Percentiles rank a stretch among this genome's conserved stretches.
phyloP scores from a whole-genome alignment of 2,113 vertebrate genomes.

The Saccopteryx leptura region DNA sequence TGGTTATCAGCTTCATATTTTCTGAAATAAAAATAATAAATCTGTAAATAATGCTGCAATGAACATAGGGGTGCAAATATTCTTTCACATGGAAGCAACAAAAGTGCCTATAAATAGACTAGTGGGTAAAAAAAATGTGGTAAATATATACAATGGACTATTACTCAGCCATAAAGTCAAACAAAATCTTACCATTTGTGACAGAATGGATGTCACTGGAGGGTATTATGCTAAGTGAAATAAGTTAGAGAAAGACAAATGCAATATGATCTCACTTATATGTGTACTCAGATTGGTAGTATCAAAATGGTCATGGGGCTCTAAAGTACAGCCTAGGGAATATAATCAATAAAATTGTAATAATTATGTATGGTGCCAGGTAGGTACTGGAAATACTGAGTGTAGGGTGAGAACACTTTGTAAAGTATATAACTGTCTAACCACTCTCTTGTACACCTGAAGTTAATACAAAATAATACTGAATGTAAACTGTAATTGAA shows the following conservation, averaged over 20 bases:
- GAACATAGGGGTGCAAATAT: neutral
- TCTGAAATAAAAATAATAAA: slow-evolving; percentile 66
- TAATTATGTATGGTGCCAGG: neutral
- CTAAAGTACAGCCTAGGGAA: neutral
- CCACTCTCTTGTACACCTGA: neutral
- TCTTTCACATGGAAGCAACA: neutral
- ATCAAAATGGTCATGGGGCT: neutral
- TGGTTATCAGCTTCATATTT: slow-evolving; percentile 41
- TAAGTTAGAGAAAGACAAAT: neutral
- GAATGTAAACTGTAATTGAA: neutral
- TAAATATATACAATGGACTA: neutral
- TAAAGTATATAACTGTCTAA: neutral
- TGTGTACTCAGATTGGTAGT: neutral
- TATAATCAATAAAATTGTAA: neutral
- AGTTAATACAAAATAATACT: neutral
- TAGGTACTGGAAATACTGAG: neutral
- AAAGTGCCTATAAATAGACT: neutral
- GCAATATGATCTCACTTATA: neutral
- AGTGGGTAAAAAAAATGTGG: neutral
- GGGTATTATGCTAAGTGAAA: neutral
- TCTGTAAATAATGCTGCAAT: neutral
- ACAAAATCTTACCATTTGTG: neutral
- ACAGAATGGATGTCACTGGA: neutral
- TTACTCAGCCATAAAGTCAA: neutral
- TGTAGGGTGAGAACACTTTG: neutral